Evolutionary conservation across 2,113 vertebrate species (phyloP).

Genomic region (Cathartes aura): DNA sequence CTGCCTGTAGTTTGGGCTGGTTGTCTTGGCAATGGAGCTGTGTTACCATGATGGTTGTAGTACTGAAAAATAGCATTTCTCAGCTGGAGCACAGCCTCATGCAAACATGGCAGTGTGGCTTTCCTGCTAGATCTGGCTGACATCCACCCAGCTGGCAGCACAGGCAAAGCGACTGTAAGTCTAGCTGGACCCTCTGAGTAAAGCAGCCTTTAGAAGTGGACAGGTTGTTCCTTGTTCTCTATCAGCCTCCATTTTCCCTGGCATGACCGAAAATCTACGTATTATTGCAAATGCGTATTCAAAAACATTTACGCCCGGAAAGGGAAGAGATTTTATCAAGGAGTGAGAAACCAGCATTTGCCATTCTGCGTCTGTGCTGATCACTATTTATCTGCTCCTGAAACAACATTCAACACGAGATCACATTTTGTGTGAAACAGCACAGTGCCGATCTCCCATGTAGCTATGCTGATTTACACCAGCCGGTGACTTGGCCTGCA

Average conservation of each 20-base stretch:
- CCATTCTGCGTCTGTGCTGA: neutral
- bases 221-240: neutral
- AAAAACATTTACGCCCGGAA: neutral
- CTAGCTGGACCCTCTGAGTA: neutral
- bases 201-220: neutral
- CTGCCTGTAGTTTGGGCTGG: neutral
- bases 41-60: neutral
- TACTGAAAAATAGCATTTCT: neutral
- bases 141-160: neutral
- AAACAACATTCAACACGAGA: neutral
- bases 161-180: neutral
- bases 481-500: neutral
- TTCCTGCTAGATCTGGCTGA: neutral
- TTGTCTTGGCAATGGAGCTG: neutral
- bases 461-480: neutral
- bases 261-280: fast-evolving
- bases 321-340: neutral
- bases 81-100: neutral
- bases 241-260: neutral
- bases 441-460: fast-evolving
- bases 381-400: neutral
- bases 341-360: neutral
- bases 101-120: neutral
- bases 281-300: fast-evolving
- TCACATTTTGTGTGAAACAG: neutral